Base-by-base conservation (phyloP, 2,113 vertebrate species). In the Lynx canadensis region DNA sequence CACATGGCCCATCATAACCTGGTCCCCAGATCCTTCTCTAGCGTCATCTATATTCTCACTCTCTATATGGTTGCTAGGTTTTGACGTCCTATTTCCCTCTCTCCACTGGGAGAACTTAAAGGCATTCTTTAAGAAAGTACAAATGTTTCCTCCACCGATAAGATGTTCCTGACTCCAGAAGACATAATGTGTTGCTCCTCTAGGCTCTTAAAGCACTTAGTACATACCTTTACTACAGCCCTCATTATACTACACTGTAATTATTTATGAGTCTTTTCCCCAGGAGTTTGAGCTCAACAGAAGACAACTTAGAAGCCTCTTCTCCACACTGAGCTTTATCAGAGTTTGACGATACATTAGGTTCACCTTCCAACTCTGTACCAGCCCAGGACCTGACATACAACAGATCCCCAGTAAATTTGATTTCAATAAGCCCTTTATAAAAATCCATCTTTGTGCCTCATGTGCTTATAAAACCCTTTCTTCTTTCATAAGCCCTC, bases 231-330 rank as follows among this genome's bases (percentile, higher is more conserved):
- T 13, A 45, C 33, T n/a, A 78, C 52, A 78, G 41, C 45, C n/a
- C 8, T 89, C 71, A 81, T 80, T 91, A 79, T 60, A 93, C 78
- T 71, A 71, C 33, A 31, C 71, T 74, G 45, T 55, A 48, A 78
- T 95, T 50, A 91, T 96, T 95, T 89, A 60, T 92, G 14, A 76
- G 29, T 79, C 95, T 83, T 85, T 95, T 31, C 5, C 45, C 71
- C 16, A 66, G 52, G 80, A 89, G 15, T 57, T 69, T 63, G 41
- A 93, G 74, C 10, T 82, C 73, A 92, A 63, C 9, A 69, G 63
- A 87, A 14, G 6, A 79, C 9, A 79, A 21, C 19, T 66, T n/a
- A 41, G 41, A 91, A 16, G 48, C 25, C 73, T 92, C 88, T 68
- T 74, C 66, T 96, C 38, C 73, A 10, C 57, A 52, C 0, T 38